Base-by-base conservation (phyloP, 2,113 vertebrate species). In the Hoplias malabaricus region DNA sequence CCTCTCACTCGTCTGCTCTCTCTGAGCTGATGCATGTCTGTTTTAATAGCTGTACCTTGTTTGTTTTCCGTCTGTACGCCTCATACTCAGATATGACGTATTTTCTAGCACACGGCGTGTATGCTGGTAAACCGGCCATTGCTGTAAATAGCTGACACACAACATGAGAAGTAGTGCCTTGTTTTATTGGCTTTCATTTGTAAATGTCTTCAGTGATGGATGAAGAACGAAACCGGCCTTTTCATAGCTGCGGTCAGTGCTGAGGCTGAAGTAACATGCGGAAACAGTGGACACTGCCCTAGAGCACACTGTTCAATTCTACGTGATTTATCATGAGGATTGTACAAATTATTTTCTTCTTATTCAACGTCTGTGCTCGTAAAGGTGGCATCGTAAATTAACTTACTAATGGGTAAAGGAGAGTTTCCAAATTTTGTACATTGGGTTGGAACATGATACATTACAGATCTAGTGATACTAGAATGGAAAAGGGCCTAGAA, bases 21-120 rank as follows among this genome's bases (percentile, higher is more conserved):
- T 46, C 69, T 46, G 87, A 82, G 75, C 86, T 87, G 84, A 85
- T 82, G 85, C 80, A 80, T 66, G 87, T 86, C 85, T 84, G 77
- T 79, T 62, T 57, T 78, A 69, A 78, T 81, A 33, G 66, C 56
- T 34, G 23, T 61, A 72, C 69, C 31, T 79, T 65, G 31, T 34
- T 53, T 56, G 50, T 75, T 78, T 73, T 38, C 29, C 57, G n/a
- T 63, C 67, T 82, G 33, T 75, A 19, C 23, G 34, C 3, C 31
- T 34, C 34, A n/a, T 29, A 13, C 56, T 61, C 29, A 61, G 27
- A 29, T 61, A 2, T 61, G 29, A 61, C 57, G 57, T 27, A 16
- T 29, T 27, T 59, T 19, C 29, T 16, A 33, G 56, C 33, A 61
- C 14, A 9, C 12, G 4, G 56, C 14, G 29, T 14, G 16, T 33